Evolutionary conservation across 1,140 invertebrate genomes (phyloP).

Genomic region (Drosophila sp.): DNA sequence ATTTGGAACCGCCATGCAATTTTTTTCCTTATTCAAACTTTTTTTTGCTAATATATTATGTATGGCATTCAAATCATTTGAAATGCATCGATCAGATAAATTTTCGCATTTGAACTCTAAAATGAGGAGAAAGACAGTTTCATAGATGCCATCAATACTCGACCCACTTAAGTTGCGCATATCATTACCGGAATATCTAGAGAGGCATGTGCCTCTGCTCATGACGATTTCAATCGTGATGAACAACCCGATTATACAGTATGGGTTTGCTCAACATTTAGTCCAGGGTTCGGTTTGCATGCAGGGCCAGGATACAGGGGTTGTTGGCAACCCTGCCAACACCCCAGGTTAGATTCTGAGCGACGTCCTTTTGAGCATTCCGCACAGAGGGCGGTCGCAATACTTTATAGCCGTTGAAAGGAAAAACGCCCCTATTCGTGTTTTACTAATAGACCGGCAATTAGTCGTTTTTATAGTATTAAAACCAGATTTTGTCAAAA

Average conservation of each 20-base stretch:
- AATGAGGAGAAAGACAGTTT: conserved; percentile 17
- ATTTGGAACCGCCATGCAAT: not conserved
- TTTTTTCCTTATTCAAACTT: not conserved
- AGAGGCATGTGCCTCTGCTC: conserved; percentile 38
- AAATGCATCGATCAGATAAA: conserved; percentile 23
- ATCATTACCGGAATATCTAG: conserved; percentile 55
- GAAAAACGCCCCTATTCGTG: conserved; percentile 43
- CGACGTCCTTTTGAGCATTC: conserved; percentile 43
- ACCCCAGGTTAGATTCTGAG: conserved; percentile 29
- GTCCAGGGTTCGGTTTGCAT: not conserved
- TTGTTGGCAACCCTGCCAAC: conserved; percentile 36
- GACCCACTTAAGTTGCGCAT: conserved; percentile 51
- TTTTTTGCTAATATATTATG: too few species aligned
- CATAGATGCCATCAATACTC: conserved; percentile 26
- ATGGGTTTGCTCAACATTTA: conserved; percentile 5
- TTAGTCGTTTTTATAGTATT: conserved; percentile 48
- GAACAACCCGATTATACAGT: conserved; percentile 21
- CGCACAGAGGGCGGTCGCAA: conserved; percentile 37
- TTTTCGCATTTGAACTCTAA: conserved; percentile 44
- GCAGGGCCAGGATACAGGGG: conserved; percentile 39
- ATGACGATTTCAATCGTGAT: conserved; percentile 37
- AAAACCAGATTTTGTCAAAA: conserved; percentile 38
- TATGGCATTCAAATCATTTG: not conserved
- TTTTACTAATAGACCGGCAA: conserved; percentile 57
- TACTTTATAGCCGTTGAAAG: conserved; percentile 37